Evolutionary conservation across 2,797 vertebrate species (phyloP).

Genomic region (Anas capensis): DNA sequence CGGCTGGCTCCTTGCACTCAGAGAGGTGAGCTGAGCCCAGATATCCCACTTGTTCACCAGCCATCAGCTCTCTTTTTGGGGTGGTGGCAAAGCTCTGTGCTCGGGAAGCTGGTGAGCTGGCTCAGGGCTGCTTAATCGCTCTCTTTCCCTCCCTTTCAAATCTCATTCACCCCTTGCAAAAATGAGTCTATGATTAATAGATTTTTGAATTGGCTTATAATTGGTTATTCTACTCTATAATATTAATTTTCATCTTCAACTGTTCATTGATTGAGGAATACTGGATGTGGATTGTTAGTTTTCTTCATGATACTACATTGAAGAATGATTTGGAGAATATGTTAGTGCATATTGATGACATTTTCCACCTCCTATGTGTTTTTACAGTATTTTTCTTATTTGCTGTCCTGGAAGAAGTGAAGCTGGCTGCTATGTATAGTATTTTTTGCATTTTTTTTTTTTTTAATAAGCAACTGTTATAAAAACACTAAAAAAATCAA

Average conservation of each 20-base stretch:
- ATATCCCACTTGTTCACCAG: not conserved
- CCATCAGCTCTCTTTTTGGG: not conserved
- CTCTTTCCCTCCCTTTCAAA: slow-evolving; percentile 5
- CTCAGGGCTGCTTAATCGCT: slow-evolving; percentile 18
- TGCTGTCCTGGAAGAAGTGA: not conserved
- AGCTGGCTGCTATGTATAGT: not conserved
- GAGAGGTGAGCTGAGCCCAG: not conserved
- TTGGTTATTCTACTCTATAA: slow-evolving; percentile 68
- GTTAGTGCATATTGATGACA: slow-evolving; percentile 44
- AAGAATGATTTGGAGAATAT: slow-evolving; percentile 63
- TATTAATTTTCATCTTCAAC: slow-evolving; percentile 76
- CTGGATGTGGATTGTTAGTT: slow-evolving; percentile 74
- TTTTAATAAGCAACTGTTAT: not conserved
- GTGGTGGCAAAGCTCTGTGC: not conserved
- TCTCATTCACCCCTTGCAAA: slow-evolving; percentile 38
- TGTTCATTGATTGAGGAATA: slow-evolving; percentile 70
- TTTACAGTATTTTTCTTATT: not conserved
- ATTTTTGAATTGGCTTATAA: slow-evolving; percentile 63
- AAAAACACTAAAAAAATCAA: not conserved
- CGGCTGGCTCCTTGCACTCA: not conserved
- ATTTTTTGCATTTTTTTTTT: not conserved
- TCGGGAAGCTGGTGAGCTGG: not conserved
- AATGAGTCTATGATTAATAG: slow-evolving; percentile 60
- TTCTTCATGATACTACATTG: slow-evolving; percentile 52
- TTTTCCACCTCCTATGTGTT: slow-evolving; percentile 7